Evolutionary conservation across 2,113 vertebrate genomes (phyloP), one percentile per base, ranked within the genome.

Genomic region (Oceanodroma tethys): DNA sequence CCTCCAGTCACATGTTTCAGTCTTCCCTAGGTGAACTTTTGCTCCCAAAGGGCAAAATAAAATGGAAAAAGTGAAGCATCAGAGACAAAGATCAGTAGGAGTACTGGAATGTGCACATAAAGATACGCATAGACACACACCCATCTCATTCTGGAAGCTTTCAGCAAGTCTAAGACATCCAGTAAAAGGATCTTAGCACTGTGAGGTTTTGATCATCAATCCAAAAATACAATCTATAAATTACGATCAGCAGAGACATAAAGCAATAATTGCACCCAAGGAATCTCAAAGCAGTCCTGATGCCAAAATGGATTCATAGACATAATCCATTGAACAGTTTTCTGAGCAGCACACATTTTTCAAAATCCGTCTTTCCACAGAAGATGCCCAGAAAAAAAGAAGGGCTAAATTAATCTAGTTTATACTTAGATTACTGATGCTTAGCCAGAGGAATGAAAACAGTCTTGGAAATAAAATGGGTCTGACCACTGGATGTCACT

Each of bases 401-500:
- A 1, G 1, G 13, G 8, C 6, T 81, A 92, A 79, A 92, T 60
- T 48, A 36, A 38, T 36, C 19, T 73, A n/a, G 7, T 55, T 72
- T 63, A n/a, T 53, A 36, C 26, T 23, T 90, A n/a, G 38, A 32
- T 66, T 82, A 66, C 10, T 56, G 20, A 29, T 88, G 36, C 5
- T 86, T 53, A 71, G 25, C 16, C 50, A 67, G 38, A 40, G 4
- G 16, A 66, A 43, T 21, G 10, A 70, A 83, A 50, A 40, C 4
- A 75, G 7, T 26, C 4, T 45, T 50, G 1, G 45, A 82, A 89
- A 56, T 36, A 75, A 84, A 91, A 56, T 59, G 7, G 7, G 43
- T 74, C n/a, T 89, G 60, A 89, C 87, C 89, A 94, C 93, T 89
- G 94, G 86, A 96, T 91, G 94, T 94, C 93, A 89, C 83, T 84